Conservation (phyloP, 2,888 invertebrate genomes). For the Nymphalis urticae region DNA sequence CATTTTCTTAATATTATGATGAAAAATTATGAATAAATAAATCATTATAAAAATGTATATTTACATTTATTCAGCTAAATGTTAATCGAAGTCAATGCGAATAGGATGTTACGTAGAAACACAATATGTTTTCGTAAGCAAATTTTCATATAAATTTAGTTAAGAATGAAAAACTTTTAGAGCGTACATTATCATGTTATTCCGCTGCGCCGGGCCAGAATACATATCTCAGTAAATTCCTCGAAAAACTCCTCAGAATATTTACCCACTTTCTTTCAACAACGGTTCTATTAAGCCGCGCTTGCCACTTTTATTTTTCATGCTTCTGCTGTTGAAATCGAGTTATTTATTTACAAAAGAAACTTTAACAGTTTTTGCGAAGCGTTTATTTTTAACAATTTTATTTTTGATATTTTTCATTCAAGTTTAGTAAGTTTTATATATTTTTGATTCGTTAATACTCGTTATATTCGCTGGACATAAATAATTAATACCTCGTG, state of each 20-base stretch:
- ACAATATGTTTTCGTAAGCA: no score
- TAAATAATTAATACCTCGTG: no score
- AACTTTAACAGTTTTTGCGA: background rate
- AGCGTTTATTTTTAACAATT: background rate
- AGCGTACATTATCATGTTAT: slow-evolving; percentile 21
- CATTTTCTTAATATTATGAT: no score
- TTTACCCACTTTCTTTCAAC: slow-evolving; percentile 1
- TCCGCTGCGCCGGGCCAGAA: slow-evolving; percentile 24
- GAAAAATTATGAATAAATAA: no score
- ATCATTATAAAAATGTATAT: no score
- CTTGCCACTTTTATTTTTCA: slow-evolving; percentile 1
- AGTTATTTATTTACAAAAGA: background rate
- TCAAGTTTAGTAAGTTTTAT: no score
- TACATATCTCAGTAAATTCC: slow-evolving; percentile 12
- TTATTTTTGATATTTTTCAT: background rate
- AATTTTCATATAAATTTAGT: no score
- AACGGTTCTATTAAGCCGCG: background rate
- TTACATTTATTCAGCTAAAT: no score
- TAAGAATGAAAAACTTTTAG: slow-evolving; percentile 12
- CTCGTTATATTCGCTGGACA: no score
- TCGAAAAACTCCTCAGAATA: slow-evolving; percentile 12
- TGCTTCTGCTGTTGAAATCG: background rate
- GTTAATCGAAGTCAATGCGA: no score
- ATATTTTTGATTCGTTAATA: no score
- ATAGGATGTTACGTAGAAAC: no score